A percentile compares a stretch with the other conserved stretches of the same genome.
Evolutionary conservation across 2,888 invertebrate species (phyloP).

Genomic region (Zootermopsis nevadensis): DNA sequence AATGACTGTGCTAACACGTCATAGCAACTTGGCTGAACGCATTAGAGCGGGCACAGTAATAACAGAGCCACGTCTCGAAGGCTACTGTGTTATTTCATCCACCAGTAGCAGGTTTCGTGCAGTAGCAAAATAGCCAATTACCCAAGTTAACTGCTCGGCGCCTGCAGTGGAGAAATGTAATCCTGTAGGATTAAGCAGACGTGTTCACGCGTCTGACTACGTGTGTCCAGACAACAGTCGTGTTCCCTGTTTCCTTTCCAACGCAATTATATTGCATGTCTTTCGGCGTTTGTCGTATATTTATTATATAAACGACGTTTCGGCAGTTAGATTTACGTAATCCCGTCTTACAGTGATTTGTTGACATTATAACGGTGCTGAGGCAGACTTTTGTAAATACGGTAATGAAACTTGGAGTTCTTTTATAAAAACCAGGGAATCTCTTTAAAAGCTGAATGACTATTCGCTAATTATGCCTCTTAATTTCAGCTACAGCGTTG

Average conservation of each 20-base stretch:
- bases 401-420: too few species aligned
- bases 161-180: background rate
- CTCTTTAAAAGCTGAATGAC: too few species aligned
- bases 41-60: background rate
- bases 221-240: background rate
- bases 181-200: slow-evolving; percentile 12
- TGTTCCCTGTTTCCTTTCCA: background rate
- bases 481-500: too few species aligned
- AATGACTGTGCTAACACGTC: slow-evolving; percentile 1
- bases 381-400: too few species aligned
- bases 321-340: too few species aligned
- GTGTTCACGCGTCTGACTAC: background rate
- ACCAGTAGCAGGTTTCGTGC: background rate
- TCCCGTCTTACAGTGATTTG: too few species aligned
- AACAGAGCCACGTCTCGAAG: slow-evolving; percentile 3
- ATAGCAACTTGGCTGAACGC: slow-evolving; percentile 1
- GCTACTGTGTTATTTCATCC: slow-evolving; percentile 13
- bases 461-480: too few species aligned
- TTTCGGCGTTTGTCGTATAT: background rate
- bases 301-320: too few species aligned
- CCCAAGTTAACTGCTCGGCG: slow-evolving; percentile 16
- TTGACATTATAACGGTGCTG: too few species aligned
- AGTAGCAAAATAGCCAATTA: slow-evolving; percentile 27
- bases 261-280: background rate
- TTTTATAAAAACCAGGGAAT: too few species aligned